Evolutionary conservation across 37 sponge, comb jelly and placozoan species (phyloP).

Genomic region (Chondrosia reniformis): DNA sequence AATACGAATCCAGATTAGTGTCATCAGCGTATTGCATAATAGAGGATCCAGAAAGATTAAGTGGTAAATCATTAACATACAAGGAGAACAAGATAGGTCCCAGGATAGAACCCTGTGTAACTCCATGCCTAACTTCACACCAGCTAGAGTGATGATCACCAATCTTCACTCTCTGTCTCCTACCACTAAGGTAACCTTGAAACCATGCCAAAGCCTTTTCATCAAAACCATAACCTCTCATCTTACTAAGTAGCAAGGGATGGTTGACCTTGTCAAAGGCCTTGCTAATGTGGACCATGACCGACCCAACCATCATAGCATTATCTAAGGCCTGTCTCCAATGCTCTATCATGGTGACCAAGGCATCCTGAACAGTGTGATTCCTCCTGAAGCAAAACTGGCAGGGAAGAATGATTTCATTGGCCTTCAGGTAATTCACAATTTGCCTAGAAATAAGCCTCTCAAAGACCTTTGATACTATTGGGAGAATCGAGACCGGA

Average conservation of each 20-base stretch:
- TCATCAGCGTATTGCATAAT: slow-evolving; percentile 35
- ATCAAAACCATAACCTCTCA: slow-evolving; percentile 20
- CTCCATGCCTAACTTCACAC: slow-evolving; percentile 15
- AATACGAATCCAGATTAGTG: slow-evolving; percentile 6
- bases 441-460: slow-evolving; percentile 22
- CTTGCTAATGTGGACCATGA: slow-evolving; percentile 21
- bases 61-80: slow-evolving; percentile 41
- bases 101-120: slow-evolving; percentile 37
- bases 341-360: slow-evolving; percentile 7
- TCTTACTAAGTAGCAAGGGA: slow-evolving; percentile 17
- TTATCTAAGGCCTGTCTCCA: slow-evolving; percentile 41
- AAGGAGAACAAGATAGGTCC: slow-evolving; percentile 39
- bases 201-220: slow-evolving; percentile 20
- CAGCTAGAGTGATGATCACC: neutral
- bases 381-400: slow-evolving; percentile 33
- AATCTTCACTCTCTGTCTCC: slow-evolving; percentile 21
- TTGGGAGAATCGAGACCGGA: slow-evolving; percentile 29
- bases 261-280: slow-evolving; percentile 38
- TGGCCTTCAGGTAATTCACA: neutral
- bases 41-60: neutral
- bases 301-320: slow-evolving; percentile 15
- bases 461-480: slow-evolving; percentile 33
- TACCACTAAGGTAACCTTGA: slow-evolving; percentile 6
- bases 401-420: slow-evolving; percentile 6
- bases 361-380: slow-evolving; percentile 31